Conservation (phyloP, 2,113 vertebrate genomes). For the Bombycilla garrulus region DNA sequence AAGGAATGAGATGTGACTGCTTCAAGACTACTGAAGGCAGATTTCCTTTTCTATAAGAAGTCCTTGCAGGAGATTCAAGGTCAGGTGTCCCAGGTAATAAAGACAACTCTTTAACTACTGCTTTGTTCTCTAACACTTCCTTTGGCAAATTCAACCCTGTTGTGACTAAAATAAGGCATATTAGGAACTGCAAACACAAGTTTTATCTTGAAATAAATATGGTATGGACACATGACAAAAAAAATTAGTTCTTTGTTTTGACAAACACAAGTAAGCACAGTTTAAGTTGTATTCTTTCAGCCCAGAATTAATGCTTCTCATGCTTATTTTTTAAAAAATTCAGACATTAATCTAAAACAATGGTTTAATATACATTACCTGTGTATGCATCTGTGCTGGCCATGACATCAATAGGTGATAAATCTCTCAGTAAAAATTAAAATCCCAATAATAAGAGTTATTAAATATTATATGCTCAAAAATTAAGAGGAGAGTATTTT, state of each 20-base stretch:
- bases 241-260: background rate
- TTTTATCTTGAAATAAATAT: background rate
- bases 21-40: constrained; percentile 8
- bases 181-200: background rate
- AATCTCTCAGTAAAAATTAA: background rate
- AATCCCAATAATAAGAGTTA: background rate
- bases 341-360: background rate
- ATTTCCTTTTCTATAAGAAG: constrained; percentile 13
- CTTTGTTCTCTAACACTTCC: constrained; percentile 22
- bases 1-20: constrained; percentile 39
- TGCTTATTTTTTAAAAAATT: background rate
- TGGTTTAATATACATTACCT: background rate
- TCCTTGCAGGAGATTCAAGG: constrained; percentile 35
- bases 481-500: background rate
- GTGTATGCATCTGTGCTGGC: background rate
- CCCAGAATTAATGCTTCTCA: background rate
- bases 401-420: background rate
- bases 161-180: background rate
- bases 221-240: background rate
- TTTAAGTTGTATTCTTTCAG: background rate
- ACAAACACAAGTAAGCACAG: background rate
- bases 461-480: background rate
- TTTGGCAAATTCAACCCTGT: background rate
- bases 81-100: constrained; percentile 33
- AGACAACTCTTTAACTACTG: background rate